Evolutionary conservation across 2,113 vertebrate species (phyloP), one percentile per base, ranked within the genome.

Genomic region (Phoxinus phoxinus): DNA sequence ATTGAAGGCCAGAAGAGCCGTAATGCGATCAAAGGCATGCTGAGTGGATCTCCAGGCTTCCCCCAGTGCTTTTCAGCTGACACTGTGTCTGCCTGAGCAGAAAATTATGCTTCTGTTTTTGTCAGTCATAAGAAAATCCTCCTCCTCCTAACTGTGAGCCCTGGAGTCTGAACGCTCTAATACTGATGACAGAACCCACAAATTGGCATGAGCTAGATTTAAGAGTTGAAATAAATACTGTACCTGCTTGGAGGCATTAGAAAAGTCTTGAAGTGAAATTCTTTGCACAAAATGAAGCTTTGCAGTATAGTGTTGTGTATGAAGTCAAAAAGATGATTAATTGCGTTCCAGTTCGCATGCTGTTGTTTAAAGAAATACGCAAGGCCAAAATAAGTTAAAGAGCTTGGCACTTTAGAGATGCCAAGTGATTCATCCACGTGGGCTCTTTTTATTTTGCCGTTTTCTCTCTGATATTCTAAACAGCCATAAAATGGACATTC

Each of bases 1-100:
- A 91, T 91, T 92, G 87, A 86, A 84, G 89, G 88, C 91, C 76
- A 53, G 74, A 85, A 91, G 91, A 93, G 91, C 91, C 88, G 86
- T 92, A 94, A 94, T 92, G 90, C 94, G 92, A 95, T 95, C 91
- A 94, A 94, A 94, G 93, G 89, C 90, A 94, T 89, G 89, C 90
- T 92, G 94, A 94, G 92, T 94, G 92, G 92, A 94, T 95, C 91
- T 93, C 87, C 90, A 88, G 91, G 93, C 90, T 88, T 93, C 93
- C 92, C 92, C 48, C 92, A 92, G 89, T 89, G 89, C 90, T 89
- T 92, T 92, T 91, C 86, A 90, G 87, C 88, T 92, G 90, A 94
- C 92, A 93, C 91, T 92, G 91, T 91, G 91, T 90, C 90, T 90
- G 84, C 88, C 88, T 67, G 90, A 90, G 89, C 90, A 89, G 87